Evolutionary conservation across 2,888 invertebrate species (phyloP).

Genomic region (Ischnus inquisitorius): DNA sequence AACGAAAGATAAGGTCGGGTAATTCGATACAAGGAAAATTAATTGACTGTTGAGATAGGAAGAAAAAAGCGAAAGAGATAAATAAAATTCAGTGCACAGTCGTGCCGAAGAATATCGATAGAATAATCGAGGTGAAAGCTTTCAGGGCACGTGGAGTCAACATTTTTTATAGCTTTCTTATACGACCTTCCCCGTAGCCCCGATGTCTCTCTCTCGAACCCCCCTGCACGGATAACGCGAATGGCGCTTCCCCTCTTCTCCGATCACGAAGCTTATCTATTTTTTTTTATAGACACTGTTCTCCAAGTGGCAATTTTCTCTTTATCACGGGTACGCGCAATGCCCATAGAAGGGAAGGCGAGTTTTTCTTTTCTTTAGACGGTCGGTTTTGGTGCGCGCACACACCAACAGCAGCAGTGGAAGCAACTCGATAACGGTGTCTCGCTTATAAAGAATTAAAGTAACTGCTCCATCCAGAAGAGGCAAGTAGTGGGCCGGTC

Average conservation of each 20-base stretch:
- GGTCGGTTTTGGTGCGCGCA: constrained; percentile 10
- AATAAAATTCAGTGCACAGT: not conserved
- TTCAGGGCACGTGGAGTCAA: constrained; percentile 49
- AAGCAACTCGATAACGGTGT: constrained; percentile 76
- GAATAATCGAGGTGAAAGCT: constrained; percentile 47
- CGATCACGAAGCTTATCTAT: constrained; percentile 62
- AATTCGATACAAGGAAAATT: not conserved
- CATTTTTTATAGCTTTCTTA: constrained; percentile 51
- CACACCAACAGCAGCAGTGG: constrained; percentile 27
- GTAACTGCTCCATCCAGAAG: constrained; percentile 73
- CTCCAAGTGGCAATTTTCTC: constrained; percentile 70
- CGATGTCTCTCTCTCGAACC: not conserved
- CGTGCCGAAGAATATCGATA: constrained; percentile 43
- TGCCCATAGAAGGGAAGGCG: constrained; percentile 39
- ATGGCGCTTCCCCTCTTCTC: constrained; percentile 17
- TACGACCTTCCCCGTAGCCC: constrained; percentile 23
- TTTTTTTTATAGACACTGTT: constrained; percentile 62
- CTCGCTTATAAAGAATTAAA: constrained; percentile 79
- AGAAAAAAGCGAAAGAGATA: not conserved
- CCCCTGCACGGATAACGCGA: constrained; percentile 32
- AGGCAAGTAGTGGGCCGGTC: constrained; percentile 54
- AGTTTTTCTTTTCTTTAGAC: constrained; percentile 41
- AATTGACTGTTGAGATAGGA: not conserved
- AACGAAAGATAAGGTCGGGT: constrained; percentile 9
- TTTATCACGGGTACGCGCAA: constrained; percentile 49